phyloP scores from a whole-genome alignment of 2,888 invertebrate genomes.

The Drosophila neotestacea region DNA sequence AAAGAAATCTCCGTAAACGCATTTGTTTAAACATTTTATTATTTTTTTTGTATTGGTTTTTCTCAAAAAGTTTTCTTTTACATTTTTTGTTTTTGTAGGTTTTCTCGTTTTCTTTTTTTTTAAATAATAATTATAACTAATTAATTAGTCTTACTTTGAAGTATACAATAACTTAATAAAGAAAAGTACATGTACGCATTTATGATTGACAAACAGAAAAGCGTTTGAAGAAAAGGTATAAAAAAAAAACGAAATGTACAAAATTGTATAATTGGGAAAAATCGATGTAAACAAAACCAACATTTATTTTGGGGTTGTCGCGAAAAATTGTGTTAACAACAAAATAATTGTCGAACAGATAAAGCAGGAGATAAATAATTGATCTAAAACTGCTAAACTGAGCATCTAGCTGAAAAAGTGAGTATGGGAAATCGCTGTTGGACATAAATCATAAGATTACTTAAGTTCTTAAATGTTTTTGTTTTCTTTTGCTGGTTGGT shows the following conservation, averaged over 20 bases:
- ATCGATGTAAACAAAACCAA: slow-evolving; percentile 25
- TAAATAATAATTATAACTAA: slow-evolving; percentile 70
- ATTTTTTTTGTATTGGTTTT: slow-evolving; percentile 61
- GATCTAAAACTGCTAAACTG: slow-evolving; percentile 23
- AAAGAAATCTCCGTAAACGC: background rate
- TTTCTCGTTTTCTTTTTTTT: slow-evolving; percentile 50
- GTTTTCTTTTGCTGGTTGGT: slow-evolving; percentile 17
- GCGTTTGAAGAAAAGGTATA: slow-evolving; percentile 31
- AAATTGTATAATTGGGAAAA: slow-evolving; percentile 21
- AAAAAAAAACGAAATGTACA: slow-evolving; percentile 25
- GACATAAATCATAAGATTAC: slow-evolving; percentile 13
- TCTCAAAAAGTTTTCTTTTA: slow-evolving; percentile 69
- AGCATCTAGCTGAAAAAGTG: slow-evolving; percentile 21
- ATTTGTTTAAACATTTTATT: slow-evolving; percentile 68
- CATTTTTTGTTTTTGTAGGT: slow-evolving; percentile 60
- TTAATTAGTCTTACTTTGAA: slow-evolving; percentile 84
- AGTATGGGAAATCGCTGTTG: slow-evolving; percentile 1
- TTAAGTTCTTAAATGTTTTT: background rate
- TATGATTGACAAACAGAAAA: slow-evolving; percentile 63
- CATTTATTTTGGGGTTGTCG: slow-evolving; percentile 2
- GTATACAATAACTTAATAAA: slow-evolving; percentile 81
- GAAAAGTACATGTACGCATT: slow-evolving; percentile 64
- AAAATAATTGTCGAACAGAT: slow-evolving; percentile 26
- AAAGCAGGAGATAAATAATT: slow-evolving; percentile 24
- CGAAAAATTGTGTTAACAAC: slow-evolving; percentile 25